Base-by-base conservation (phyloP, 2,113 vertebrate genomes). In the Romanogobio albipinnatus region DNA sequence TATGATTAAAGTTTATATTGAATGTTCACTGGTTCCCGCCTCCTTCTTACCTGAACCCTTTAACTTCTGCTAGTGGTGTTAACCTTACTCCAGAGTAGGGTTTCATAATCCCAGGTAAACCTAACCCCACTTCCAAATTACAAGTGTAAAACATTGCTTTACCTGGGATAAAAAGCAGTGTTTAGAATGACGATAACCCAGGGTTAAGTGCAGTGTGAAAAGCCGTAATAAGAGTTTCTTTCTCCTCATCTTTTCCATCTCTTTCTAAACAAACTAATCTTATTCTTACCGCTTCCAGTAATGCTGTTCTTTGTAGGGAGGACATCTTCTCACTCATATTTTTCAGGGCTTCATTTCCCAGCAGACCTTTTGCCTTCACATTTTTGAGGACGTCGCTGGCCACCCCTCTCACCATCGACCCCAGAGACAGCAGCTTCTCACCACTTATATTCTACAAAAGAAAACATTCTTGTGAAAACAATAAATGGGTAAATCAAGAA, bases 251-350 rank as follows among this genome's bases (percentile, higher is more conserved):
- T n/a, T 43, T 68, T 71, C 5, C 70, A 73, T 47, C n/a, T 15
- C 26, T 39, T 56, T 70, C 4, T 33, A 2, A 58, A 76, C 22
- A 14, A 66, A 43, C 10, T 47, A 1, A 3, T 59, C 14, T 15
- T 24, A 39, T 84, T 51, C 93, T 93, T 77, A 95, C 94, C 89
- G 82, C 87, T 1, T 89, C 64, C 68, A 95, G 39, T 11, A 94
- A 56, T 45, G 91, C 90, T 81, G 87, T 91, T 78, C 81, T 82
- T 84, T 95, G 93, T 13, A 91, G 88, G 22, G 76, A 87, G 9
- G 70, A 93, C 90, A 93, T 86, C 24, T 17, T 33, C 70, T 71
- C 66, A 66, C 85, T 82, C 43, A 94, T 86, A 53, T 73, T 89
- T 82, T 70, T 84, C 85, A 94, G 86, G 19, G 39, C 59, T 36